These are phyloP conservation scores for Anniella stebbinsi DNA, from an alignment of 2,797 vertebrate species.

Conservation along the genomic window DNA sequence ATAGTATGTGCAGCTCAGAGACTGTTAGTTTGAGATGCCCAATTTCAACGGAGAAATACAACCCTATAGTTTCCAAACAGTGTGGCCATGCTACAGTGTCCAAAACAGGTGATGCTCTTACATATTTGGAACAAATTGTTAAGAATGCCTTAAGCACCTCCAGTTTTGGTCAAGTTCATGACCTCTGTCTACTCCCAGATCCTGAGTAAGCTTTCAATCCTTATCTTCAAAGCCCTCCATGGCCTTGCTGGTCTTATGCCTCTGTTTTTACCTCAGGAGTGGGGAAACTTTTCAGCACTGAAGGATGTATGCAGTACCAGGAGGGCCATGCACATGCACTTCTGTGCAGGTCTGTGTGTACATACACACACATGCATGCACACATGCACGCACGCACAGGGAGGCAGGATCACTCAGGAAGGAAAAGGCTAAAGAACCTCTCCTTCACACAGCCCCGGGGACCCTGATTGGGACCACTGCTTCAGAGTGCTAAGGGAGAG, in stretches of 20 bases:
- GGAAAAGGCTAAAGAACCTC: no score
- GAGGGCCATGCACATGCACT: no score
- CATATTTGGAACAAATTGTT: neutral
- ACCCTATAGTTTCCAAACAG: neutral
- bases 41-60: neutral
- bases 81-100: constrained; percentile 27
- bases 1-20: neutral
- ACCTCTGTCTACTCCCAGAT: neutral
- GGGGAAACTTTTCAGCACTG: no score
- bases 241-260: neutral
- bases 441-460: no score
- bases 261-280: no score
- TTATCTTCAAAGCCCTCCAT: neutral
- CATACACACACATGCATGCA: neutral
- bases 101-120: constrained; percentile 11
- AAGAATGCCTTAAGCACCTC: constrained; percentile 28
- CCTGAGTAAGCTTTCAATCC: neutral
- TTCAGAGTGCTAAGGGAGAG: no score
- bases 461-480: no score
- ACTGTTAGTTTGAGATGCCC: neutral
- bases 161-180: constrained; percentile 11
- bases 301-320: no score
- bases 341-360: no score
- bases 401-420: no score
- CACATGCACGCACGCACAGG: no score